Conservation (phyloP, 2,113 vertebrate species). For the cattle (Bos taurus) region DNA sequence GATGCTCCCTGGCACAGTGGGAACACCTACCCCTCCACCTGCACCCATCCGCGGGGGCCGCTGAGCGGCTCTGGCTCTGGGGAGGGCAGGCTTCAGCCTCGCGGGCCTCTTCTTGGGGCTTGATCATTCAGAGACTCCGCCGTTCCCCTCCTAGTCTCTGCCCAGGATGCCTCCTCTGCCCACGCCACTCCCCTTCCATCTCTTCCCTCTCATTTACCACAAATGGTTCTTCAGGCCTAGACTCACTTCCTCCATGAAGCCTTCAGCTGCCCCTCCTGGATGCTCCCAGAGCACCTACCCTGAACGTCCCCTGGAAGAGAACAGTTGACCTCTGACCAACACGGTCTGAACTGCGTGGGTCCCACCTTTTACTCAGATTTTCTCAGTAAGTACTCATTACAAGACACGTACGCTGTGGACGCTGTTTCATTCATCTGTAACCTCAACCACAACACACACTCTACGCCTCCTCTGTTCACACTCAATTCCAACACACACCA, state of each 20-base stretch:
- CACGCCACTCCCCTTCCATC: neutral
- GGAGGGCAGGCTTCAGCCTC: neutral
- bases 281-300: neutral
- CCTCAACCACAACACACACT: neutral
- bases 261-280: neutral
- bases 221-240: neutral
- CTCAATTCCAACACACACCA: neutral
- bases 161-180: neutral
- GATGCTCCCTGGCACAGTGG: neutral
- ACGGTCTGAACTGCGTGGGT: neutral
- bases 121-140: accelerated
- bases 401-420: accelerated
- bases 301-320: accelerated
- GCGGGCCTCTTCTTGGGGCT: accelerated
- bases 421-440: neutral
- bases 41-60: too few species aligned
- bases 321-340: neutral
- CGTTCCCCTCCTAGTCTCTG: neutral
- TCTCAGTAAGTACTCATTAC: neutral
- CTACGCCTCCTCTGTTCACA: neutral
- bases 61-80: neutral
- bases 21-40: too few species aligned
- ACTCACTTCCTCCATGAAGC: neutral
- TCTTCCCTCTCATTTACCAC: neutral
- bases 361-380: neutral